A percentile compares a stretch with the other conserved stretches of the same genome.
phyloP scores from a whole-genome alignment of 2,113 vertebrate species.

The Sinosuthora webbiana region DNA sequence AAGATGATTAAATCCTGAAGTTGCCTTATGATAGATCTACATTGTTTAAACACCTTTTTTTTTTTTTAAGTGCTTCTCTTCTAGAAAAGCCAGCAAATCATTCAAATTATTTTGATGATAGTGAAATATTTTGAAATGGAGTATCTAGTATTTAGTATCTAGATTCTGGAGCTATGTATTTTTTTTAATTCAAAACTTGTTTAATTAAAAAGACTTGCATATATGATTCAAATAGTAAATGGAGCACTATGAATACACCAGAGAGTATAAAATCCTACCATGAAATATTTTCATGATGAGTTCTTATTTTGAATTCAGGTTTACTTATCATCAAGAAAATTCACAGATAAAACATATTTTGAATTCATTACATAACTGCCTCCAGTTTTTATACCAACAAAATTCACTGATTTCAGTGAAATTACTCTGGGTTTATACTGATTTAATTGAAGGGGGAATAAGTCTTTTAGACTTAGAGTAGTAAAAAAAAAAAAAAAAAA shows the following conservation, averaged over 20 bases:
- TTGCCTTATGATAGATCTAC: not conserved
- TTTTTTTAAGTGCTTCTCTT: not conserved
- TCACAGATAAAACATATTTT: not conserved
- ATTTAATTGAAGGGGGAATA: not conserved
- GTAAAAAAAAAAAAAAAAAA: not conserved
- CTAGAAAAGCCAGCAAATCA: not conserved
- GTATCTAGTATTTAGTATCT: too few relatives aligned
- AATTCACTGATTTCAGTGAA: not conserved
- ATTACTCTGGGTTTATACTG: not conserved
- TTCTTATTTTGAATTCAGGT: not conserved
- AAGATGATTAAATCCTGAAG: not conserved
- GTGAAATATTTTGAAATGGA: not conserved
- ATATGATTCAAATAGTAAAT: not conserved
- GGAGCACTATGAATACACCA: not conserved
- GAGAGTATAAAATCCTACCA: not conserved
- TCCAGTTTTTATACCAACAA: not conserved
- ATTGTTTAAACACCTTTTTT: not conserved
- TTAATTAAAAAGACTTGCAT: not conserved
- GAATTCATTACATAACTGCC: not conserved
- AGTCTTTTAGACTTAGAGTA: not conserved
- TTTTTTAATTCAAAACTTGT: not conserved
- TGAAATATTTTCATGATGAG: not conserved
- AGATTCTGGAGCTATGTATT: not conserved
- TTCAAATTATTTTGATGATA: not conserved
- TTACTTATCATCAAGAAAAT: not conserved